Base-by-base conservation (phyloP, 2,113 vertebrate genomes). In the Lophotis ruficrista region DNA sequence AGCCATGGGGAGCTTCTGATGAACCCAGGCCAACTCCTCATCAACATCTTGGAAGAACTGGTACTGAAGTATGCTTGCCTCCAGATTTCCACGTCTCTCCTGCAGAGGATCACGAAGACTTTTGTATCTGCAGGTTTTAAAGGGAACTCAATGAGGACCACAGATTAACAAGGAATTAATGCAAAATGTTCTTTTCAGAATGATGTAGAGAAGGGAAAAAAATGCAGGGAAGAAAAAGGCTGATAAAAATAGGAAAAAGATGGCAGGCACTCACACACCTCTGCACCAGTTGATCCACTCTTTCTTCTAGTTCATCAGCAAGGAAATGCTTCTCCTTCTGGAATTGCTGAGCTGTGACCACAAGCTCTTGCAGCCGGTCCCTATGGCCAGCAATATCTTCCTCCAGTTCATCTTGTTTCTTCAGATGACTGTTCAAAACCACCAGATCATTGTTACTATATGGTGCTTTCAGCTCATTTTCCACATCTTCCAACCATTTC, bases 11-110 rank as follows among this genome's bases (percentile, higher is more conserved):
- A 98, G 97, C 66, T 98, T 98, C 85, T 99, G 98, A 33, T 56
- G 98, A 82, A 99, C 96, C 99, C 99, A 99, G 51, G 94, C 87
- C 91, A 98, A 83, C 94, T 99, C 99, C 79, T 99, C 98, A 15
- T 99, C 98, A 15, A 98, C 87, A 24, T 99, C 98, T 88, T 97
- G 97, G 97, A 98, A 97, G 97, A 99, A 99, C 94, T 98, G 98
- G 65, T 98, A 98, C 78, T 99, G 98, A 51, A 98, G 93, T 79
- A 97, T 98, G 96, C 90, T 98, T 64, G 98, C 98, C 95, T 99
- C 99, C 96, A 99, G 97, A 84, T n/a, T 94, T 5, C 93, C 94
- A 89, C 97, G 95, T 60, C 97, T 98, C 38, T 97, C 94, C 95
- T 97, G 98, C 84, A 99, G 96, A 14, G 98, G 98, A 56, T 98